phyloP scores from a whole-genome alignment of 2,888 invertebrate genomes.

The Drosophila acutilabella region DNA sequence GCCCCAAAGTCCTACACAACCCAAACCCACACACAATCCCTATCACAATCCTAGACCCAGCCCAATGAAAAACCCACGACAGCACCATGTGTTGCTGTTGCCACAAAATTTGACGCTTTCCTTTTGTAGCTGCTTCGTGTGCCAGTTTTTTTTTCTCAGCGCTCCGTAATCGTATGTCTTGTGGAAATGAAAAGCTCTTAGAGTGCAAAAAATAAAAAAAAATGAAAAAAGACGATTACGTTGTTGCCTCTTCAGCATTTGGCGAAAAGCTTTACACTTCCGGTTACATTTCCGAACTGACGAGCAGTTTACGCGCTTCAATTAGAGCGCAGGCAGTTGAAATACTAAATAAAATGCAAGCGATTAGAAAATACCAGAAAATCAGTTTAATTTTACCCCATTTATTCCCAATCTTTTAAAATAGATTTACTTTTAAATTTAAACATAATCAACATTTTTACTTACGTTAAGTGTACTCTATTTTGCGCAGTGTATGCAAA shows the following conservation, averaged over 20 bases:
- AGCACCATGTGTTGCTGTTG: constrained; percentile 70
- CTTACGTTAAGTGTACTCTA: constrained; percentile 15
- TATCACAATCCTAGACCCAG: not conserved
- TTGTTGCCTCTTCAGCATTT: constrained; percentile 54
- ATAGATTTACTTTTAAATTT: too few species aligned
- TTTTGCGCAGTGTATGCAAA: constrained; percentile 50
- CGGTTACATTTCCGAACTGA: constrained; percentile 71
- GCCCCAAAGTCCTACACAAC: too few species aligned
- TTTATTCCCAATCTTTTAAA: too few species aligned
- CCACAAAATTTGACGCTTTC: constrained; percentile 71
- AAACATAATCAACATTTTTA: too few species aligned
- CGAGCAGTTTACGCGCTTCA: constrained; percentile 68
- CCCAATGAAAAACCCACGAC: not conserved
- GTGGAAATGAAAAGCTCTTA: constrained; percentile 69
- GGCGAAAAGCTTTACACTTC: constrained; percentile 69
- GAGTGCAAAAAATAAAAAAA: constrained; percentile 40
- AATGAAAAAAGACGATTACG: constrained; percentile 63
- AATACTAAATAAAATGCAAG: not conserved
- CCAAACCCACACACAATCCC: too few species aligned
- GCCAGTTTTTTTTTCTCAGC: constrained; percentile 49
- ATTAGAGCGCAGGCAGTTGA: constrained; percentile 36
- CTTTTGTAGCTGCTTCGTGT: constrained; percentile 63
- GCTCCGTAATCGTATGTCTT: constrained; percentile 42
- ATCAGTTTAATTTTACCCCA: too few species aligned
- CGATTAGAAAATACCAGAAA: not conserved